Percentiles rank a stretch among this genome's conserved stretches.
These are phyloP conservation scores for Calonectris borealis DNA, from an alignment of 2,113 vertebrate genomes.

Conservation along the genomic window DNA sequence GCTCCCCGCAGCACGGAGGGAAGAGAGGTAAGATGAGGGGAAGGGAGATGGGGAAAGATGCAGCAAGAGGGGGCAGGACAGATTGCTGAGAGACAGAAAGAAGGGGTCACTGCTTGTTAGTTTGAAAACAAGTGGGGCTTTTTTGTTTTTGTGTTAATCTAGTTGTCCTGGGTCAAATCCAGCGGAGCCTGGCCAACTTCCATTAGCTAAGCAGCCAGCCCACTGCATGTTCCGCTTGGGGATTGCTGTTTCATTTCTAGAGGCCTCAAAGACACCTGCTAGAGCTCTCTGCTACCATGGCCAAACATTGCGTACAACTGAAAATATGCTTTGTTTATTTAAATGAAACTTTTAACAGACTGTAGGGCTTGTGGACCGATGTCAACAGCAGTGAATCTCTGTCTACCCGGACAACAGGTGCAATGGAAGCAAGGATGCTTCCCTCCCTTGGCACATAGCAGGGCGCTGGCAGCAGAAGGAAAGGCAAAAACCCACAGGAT, in stretches of 20 bases:
- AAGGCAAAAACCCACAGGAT: neutral
- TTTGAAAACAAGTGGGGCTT: neutral
- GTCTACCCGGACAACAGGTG: conserved; percentile 11
- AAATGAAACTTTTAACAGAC: neutral
- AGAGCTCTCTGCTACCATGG: neutral
- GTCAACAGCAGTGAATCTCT: neutral
- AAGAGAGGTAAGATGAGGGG: neutral
- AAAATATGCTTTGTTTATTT: conserved; percentile 51
- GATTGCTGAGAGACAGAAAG: neutral
- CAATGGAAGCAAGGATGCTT: neutral
- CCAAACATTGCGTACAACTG: neutral
- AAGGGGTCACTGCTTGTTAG: neutral
- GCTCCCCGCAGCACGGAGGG: neutral
- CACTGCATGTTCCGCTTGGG: neutral
- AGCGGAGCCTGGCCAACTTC: neutral
- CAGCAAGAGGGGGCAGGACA: neutral
- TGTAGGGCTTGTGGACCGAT: neutral
- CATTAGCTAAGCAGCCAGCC: neutral
- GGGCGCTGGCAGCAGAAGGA: neutral
- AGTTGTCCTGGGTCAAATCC: neutral
- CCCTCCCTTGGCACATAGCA: neutral
- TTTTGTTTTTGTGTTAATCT: neutral
- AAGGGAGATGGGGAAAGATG: neutral
- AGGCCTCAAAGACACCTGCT: conserved; percentile 50
- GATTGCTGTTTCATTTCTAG: neutral